These are phyloP conservation scores for Scyliorhinus canicula DNA, from an alignment of 2,797 vertebrate genomes.

Conservation along the genomic window DNA sequence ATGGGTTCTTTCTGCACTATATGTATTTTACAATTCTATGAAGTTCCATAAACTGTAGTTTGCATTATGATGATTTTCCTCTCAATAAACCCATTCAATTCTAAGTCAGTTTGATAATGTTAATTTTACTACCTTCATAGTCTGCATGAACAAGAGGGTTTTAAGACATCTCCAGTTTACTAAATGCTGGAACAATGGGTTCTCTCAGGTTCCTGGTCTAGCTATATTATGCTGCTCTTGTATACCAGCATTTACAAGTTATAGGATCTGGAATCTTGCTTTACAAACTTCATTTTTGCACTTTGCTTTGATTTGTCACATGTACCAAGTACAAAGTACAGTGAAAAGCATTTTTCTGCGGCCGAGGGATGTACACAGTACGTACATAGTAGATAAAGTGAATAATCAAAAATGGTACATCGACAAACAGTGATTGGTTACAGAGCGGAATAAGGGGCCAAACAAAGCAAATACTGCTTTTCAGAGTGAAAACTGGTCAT, in stretches of 20 bases:
- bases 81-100: background rate
- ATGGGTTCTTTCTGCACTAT: no score
- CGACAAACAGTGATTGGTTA: no score
- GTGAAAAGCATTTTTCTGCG: no score
- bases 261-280: background rate
- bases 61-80: background rate
- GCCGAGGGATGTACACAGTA: no score
- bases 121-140: background rate
- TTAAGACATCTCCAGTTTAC: background rate
- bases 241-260: background rate
- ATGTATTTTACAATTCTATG: no score
- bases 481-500: background rate
- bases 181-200: background rate
- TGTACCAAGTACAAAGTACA: no score
- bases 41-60: background rate
- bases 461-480: no score
- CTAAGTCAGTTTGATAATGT: background rate
- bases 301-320: no score
- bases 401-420: no score
- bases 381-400: no score
- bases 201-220: background rate
- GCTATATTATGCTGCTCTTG: background rate
- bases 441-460: no score
- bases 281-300: background rate
- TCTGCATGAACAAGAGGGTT: background rate